Evolutionary conservation across 2,113 vertebrate species (phyloP), one percentile per base, ranked within the genome.

Genomic region (Origma solitaria): DNA sequence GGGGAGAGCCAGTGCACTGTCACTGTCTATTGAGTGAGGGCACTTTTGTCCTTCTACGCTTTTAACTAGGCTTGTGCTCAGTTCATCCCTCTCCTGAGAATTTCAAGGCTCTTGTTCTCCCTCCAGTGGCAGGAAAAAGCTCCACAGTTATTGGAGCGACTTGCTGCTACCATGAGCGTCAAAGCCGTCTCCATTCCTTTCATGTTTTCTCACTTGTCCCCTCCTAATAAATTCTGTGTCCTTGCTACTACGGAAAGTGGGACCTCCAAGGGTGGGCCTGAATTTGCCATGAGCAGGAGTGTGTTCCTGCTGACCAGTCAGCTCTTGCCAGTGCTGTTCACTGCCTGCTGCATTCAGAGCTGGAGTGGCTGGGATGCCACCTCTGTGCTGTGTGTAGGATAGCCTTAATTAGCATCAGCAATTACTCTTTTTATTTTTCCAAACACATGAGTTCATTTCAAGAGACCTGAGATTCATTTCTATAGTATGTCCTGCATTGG

Each of bases 401-500:
- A 66, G 49, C 62, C 70, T 65, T 56, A 31, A 93, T 76, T 93
- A 80, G 93, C 91, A 82, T 80, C 87, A 95, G 86, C 85, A 65
- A 22, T 66, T 66, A 27, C 31, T 71, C 68, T 84, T 61, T 86
- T 24, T 58, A 15, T 90, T 91, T 90, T 88, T 80, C 35, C n/a
- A 64, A 93, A 91, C 31, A 69, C 62, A 18, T 82, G 69, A 88
- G 79, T 82, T 96, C 35, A 80, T 90, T 92, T 88, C 65, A 92
- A 88, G 93, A 92, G 92, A 81, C 80, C 76, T 83, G 79, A 95
- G 80, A 71, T 88, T 83, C 68, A 53, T 83, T 95, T 90, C 86
- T 82, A 92, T 92, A 94, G 68, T n/a, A 68, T 38, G 58, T 58
- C 66, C 83, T 62, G 24, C 47, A 49, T 50, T 9, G 7, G 64